Base-by-base conservation (phyloP, 2,113 vertebrate species). In the Neodon shergylaensis region DNA sequence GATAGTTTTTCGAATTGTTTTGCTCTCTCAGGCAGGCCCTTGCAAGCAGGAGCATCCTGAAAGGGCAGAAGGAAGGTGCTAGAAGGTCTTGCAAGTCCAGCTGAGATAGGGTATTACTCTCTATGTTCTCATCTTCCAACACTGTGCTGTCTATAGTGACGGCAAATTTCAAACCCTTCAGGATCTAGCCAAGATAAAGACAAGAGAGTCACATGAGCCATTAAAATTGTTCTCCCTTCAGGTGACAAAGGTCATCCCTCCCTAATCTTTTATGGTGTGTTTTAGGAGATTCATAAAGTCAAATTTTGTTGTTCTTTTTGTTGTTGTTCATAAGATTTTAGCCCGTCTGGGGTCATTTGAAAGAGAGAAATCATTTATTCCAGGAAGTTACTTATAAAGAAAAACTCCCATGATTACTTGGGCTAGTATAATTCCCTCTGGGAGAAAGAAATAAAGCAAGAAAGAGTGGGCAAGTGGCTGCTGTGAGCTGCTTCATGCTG, bases 1-100 rank as follows among this genome's bases (percentile, higher is more conserved):
- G 91, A 96, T 86, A 97, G 85, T 98, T 97, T 97, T 98, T 95
- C 97, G 97, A 89, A 70, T 84, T 95, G 82, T 91, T 96, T 95
- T 95, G 94, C 39, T 93, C 79, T 90, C 88, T n/a, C 42, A 54
- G 84, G 81, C 86, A 44, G 39, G 26, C 42, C 91, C 28, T 8
- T 39, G 31, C 4, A 81, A 83, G 91, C 74, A 19, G 24, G 8
- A 87, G 61, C 89, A 88, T 81, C 58, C 84, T 92, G 66, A 91
- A 94, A 92, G 58, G 86, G 72, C 88, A 96, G 90, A 95, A 93
- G 33, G 61, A 89, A 91, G 70, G 78, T 54, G 24, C 73, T 65
- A 63, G 83, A 65, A 96, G 58, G 87, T 95, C 83, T 96, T 91
- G 31, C 76, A 94, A 91, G n/a, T 58, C 83, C 88, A 92, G 42